phyloP scores from a whole-genome alignment of 1,140 invertebrate species.

The Drosophila sp. region DNA sequence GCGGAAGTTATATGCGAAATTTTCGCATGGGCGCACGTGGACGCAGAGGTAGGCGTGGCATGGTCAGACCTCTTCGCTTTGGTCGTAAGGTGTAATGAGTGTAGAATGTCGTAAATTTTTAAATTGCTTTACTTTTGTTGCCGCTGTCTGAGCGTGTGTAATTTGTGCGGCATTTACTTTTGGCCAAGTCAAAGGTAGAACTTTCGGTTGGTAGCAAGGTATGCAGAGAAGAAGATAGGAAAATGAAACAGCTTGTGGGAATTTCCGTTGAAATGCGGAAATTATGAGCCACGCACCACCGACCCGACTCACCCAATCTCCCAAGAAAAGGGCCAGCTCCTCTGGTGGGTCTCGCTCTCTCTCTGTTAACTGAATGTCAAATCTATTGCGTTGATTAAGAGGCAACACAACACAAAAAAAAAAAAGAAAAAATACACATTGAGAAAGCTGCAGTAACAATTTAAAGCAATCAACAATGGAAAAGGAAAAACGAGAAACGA shows the following conservation, averaged over 20 bases:
- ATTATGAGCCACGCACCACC: constrained; percentile 66
- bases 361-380: constrained; percentile 76
- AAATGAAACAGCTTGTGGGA: constrained; percentile 58
- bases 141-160: constrained; percentile 61
- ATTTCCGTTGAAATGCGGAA: constrained; percentile 63
- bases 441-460: constrained; percentile 48
- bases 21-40: constrained; percentile 68
- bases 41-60: constrained; percentile 56
- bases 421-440: constrained; percentile 16
- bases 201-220: not conserved
- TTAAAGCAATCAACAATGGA: constrained; percentile 53
- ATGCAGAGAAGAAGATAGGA: not conserved
- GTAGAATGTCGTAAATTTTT: constrained; percentile 79
- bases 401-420: constrained; percentile 13
- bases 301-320: constrained; percentile 37
- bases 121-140: constrained; percentile 67
- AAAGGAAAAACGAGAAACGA: constrained; percentile 32
- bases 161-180: constrained; percentile 53
- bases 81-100: constrained; percentile 76
- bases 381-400: constrained; percentile 73
- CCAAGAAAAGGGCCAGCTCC: constrained; percentile 5
- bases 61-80: constrained; percentile 26
- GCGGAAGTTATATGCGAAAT: constrained; percentile 73
- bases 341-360: constrained; percentile 13
- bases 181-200: constrained; percentile 3